A percentile compares a stretch with the other conserved stretches of the same genome.
These are phyloP conservation scores for Phania funesta DNA, from an alignment of 2,888 invertebrate genomes.

Conservation along the genomic window DNA sequence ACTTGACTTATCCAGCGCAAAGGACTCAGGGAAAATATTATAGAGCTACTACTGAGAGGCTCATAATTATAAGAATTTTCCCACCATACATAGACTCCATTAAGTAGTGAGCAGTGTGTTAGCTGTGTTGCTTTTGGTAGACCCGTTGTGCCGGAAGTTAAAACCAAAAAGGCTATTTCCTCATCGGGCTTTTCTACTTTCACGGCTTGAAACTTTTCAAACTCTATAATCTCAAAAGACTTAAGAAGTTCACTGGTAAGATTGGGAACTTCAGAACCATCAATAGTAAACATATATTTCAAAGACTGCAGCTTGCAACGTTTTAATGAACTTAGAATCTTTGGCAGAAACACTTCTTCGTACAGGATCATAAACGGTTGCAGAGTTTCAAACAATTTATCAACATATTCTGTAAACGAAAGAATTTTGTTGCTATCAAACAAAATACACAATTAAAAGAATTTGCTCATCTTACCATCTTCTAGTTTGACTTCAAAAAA, in stretches of 20 bases:
- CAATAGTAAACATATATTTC: slow-evolving; percentile 47
- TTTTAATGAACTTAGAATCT: slow-evolving; percentile 36
- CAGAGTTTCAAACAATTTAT: slow-evolving; percentile 40
- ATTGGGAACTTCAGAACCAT: slow-evolving; percentile 36
- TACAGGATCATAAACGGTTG: slow-evolving; percentile 66
- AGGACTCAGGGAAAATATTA: slow-evolving; percentile 66
- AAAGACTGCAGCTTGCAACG: slow-evolving; percentile 18
- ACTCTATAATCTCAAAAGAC: neutral
- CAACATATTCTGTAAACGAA: slow-evolving; percentile 50
- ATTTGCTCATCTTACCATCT: slow-evolving; percentile 47
- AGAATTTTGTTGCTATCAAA: too few relatives aligned
- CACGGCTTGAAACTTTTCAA: slow-evolving; percentile 29
- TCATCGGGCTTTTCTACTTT: slow-evolving; percentile 50
- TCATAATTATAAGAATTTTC: slow-evolving; percentile 25
- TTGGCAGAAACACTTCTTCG: slow-evolving; percentile 57
- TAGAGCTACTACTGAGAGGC: slow-evolving; percentile 18
- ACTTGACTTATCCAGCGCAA: slow-evolving; percentile 69
- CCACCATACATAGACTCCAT: slow-evolving; percentile 64
- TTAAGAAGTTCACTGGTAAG: slow-evolving; percentile 29
- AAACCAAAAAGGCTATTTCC: slow-evolving; percentile 46
- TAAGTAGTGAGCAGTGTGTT: slow-evolving; percentile 61
- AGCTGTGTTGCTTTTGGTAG: slow-evolving; percentile 65
- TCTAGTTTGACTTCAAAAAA: slow-evolving; percentile 66
- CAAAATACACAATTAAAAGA: neutral
- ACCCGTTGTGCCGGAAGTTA: slow-evolving; percentile 69